These are phyloP conservation scores for Phrynocephalus vlangalii DNA, from an alignment of 2,797 vertebrate species.

Conservation along the genomic window DNA sequence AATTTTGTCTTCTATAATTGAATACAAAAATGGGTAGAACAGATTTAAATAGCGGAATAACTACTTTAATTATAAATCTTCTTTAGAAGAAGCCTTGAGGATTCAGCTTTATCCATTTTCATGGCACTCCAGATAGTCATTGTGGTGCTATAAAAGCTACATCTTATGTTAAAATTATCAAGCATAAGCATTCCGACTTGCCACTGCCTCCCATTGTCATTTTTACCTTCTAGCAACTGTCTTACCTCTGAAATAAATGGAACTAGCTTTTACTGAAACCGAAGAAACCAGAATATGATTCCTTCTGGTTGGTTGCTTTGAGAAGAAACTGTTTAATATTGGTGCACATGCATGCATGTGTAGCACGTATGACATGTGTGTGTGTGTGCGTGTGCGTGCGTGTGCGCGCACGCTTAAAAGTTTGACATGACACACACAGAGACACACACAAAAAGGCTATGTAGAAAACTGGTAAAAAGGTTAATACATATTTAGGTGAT, in stretches of 20 bases:
- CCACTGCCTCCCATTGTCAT: neutral
- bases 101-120: neutral
- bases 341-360: no score
- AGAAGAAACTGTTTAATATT: neutral
- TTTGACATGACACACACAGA: neutral
- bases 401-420: no score
- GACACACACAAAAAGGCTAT: neutral
- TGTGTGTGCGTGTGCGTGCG: no score
- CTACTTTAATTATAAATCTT: slow-evolving; percentile 24
- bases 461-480: neutral
- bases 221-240: slow-evolving; percentile 2
- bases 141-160: neutral
- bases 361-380: no score
- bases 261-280: neutral
- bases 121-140: neutral
- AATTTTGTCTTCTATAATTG: neutral
- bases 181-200: neutral
- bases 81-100: neutral
- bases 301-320: neutral
- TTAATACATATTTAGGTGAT: neutral
- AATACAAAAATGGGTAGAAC: slow-evolving; percentile 22
- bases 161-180: slow-evolving; percentile 20
- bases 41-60: slow-evolving; percentile 10
- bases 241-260: slow-evolving; percentile 8
- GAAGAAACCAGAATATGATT: neutral